A percentile compares a stretch with the other conserved stretches of the same genome.
These are phyloP conservation scores for Microcebus tavaratra DNA, from an alignment of 2,113 vertebrate species.

Conservation along the genomic window DNA sequence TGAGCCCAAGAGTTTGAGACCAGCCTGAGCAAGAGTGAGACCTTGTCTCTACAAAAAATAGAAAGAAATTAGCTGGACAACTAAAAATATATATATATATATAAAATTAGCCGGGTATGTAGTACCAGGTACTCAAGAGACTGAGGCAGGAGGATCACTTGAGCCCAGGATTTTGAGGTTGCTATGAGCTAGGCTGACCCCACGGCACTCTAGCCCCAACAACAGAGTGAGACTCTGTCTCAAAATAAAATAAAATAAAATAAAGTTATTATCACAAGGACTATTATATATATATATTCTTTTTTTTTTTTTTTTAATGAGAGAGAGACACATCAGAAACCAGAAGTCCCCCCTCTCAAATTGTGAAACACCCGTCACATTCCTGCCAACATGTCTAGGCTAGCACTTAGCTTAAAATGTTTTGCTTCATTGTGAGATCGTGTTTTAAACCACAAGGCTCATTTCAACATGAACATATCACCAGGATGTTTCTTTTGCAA, in stretches of 20 bases:
- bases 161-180: no score
- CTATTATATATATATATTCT: not conserved
- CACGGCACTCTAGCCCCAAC: no score
- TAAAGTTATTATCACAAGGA: not conserved
- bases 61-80: no score
- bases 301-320: not conserved
- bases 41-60: no score
- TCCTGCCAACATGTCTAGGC: not conserved
- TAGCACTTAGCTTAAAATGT: not conserved
- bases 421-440: not conserved
- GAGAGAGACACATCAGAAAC: not conserved
- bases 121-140: no score
- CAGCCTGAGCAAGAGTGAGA: no score
- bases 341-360: not conserved
- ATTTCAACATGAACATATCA: not conserved
- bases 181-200: no score
- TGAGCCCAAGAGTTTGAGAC: no score
- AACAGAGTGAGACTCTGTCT: no score
- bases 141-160: no score
- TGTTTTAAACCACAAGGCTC: not conserved
- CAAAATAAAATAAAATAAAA: not conserved
- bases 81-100: no score
- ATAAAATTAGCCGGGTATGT: no score
- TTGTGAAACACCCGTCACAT: not conserved
- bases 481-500: conserved; percentile 3